A percentile compares a stretch with the other conserved stretches of the same genome.
phyloP scores from a whole-genome alignment of 1,140 invertebrate genomes.

The Ceratoteleas bidentatus region DNA sequence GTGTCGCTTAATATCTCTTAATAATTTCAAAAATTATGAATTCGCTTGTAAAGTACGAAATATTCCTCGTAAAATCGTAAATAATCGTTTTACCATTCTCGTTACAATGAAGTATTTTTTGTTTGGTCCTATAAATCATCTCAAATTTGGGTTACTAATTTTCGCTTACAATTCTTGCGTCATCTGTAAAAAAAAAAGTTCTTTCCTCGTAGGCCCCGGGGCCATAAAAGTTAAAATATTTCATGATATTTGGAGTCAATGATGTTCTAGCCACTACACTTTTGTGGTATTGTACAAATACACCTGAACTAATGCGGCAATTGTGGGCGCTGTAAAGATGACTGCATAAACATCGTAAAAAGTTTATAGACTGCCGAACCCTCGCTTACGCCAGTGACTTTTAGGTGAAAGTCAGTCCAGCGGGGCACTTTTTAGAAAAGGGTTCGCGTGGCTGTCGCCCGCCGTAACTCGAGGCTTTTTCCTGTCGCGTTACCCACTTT shows the following conservation, averaged over 20 bases:
- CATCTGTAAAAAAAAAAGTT: constrained; percentile 1
- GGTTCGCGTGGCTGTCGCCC: constrained; percentile 67
- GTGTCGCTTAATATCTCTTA: constrained; percentile 46
- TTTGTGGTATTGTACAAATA: constrained; percentile 43
- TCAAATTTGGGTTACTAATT: constrained; percentile 27
- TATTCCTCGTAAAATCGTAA: not conserved
- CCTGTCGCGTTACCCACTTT: constrained; percentile 64
- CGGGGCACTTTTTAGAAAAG: constrained; percentile 67
- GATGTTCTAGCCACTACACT: constrained; percentile 42
- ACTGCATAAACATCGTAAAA: constrained; percentile 79
- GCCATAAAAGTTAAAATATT: constrained; percentile 35
- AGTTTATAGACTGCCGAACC: constrained; percentile 58
- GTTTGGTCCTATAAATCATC: constrained; percentile 15
- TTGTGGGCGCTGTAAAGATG: constrained; percentile 51
- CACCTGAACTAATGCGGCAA: constrained; percentile 52
- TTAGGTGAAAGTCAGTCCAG: constrained; percentile 73
- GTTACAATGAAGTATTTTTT: constrained; percentile 10
- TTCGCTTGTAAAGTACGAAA: constrained; percentile 4
- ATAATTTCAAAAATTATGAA: constrained; percentile 28
- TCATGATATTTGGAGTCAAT: constrained; percentile 28
- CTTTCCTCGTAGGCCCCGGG: constrained; percentile 13
- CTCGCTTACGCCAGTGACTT: constrained; percentile 72
- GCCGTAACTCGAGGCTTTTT: constrained; percentile 55
- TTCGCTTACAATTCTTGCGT: constrained; percentile 21
- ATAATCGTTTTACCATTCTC: constrained; percentile 6